These are phyloP conservation scores for Rhyacophila evoluta DNA, from an alignment of 2,888 invertebrate genomes.

Conservation along the genomic window DNA sequence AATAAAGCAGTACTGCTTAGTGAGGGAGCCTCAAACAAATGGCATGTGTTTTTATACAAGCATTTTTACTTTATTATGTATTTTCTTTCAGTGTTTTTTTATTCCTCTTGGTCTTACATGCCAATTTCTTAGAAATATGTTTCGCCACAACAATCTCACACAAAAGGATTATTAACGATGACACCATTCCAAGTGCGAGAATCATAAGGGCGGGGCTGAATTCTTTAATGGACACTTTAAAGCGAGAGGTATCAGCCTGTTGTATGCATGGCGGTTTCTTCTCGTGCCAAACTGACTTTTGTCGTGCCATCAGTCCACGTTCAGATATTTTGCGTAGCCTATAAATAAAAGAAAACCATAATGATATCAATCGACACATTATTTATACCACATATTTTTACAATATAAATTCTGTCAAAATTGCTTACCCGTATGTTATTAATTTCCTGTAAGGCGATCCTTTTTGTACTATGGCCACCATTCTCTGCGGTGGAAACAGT, in stretches of 20 bases:
- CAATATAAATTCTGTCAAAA: too few relatives aligned
- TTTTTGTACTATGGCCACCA: constrained; percentile 70
- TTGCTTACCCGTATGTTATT: constrained; percentile 71
- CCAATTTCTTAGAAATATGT: background rate
- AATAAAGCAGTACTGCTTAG: too few relatives aligned
- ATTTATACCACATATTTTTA: too few relatives aligned
- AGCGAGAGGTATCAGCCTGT: constrained; percentile 63
- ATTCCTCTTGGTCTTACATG: background rate
- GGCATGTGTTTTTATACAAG: too few relatives aligned
- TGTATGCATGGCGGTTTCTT: constrained; percentile 71
- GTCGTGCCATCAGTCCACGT: constrained; percentile 71
- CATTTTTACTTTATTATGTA: too few relatives aligned
- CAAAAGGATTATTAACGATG: constrained; percentile 61
- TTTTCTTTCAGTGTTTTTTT: too few relatives aligned
- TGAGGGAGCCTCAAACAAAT: too few relatives aligned
- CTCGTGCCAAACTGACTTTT: constrained; percentile 72
- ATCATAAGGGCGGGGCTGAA: constrained; percentile 71
- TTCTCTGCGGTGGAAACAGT: constrained; percentile 72
- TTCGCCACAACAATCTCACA: constrained; percentile 58
- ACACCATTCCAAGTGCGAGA: constrained; percentile 65
- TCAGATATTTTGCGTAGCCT: constrained; percentile 73
- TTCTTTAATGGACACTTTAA: constrained; percentile 71
- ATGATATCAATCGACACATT: too few relatives aligned
- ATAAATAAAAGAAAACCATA: constrained; percentile 55
- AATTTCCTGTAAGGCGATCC: constrained; percentile 74